Conservation (phyloP, 2,888 invertebrate species). For the Drosophila merina region DNA sequence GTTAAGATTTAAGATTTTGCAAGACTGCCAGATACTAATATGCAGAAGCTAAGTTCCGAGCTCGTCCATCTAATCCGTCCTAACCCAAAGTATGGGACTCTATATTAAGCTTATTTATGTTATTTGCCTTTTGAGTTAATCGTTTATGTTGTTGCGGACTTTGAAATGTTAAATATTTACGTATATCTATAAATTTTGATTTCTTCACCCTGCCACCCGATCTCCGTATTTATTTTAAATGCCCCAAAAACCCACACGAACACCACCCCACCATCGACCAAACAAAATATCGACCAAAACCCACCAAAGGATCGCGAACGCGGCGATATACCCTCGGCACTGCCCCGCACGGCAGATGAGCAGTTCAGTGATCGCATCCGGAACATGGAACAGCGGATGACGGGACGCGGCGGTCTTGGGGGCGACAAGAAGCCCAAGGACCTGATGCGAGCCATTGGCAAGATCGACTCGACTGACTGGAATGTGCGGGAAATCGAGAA, state of each 20-base stretch:
- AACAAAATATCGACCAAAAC: not conserved
- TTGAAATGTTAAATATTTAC: constrained; percentile 36
- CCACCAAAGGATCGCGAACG: constrained; percentile 82
- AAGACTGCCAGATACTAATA: constrained; percentile 23
- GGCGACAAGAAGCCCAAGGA: constrained; percentile 93
- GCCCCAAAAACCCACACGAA: constrained; percentile 13
- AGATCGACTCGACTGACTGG: constrained; percentile 95
- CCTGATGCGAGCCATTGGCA: constrained; percentile 93
- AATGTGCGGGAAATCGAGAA: constrained; percentile 95
- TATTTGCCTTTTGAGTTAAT: constrained; percentile 43
- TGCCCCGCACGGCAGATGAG: constrained; percentile 82
- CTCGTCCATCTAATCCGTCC: constrained; percentile 54
- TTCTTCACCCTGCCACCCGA: constrained; percentile 50
- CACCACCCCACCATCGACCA: constrained; percentile 8
- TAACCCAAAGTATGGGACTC: constrained; percentile 8
- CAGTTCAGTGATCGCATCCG: constrained; percentile 86
- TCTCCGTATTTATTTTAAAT: constrained; percentile 17
- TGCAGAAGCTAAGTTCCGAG: constrained; percentile 27
- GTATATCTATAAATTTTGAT: constrained; percentile 61
- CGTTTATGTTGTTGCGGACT: constrained; percentile 32
- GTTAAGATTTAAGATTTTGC: not conserved
- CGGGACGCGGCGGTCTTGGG: constrained; percentile 85
- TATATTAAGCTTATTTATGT: constrained; percentile 36
- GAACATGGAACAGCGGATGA: constrained; percentile 91
- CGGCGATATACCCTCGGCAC: constrained; percentile 82